phyloP scores from a whole-genome alignment of 1,140 invertebrate genomes.

The Ectropis grisescens region DNA sequence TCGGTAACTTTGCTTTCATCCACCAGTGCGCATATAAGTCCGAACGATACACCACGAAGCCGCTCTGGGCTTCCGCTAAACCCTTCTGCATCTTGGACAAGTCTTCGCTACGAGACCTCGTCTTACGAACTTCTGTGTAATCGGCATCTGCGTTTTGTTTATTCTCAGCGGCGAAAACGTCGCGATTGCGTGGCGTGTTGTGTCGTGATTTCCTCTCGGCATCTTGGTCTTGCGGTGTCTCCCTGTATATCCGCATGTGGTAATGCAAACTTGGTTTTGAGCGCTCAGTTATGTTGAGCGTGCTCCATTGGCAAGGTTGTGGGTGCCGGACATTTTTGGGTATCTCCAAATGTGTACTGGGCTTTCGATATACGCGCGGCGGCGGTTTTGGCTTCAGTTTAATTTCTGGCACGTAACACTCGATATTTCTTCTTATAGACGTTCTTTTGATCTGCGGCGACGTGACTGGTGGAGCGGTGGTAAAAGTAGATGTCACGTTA shows the following conservation, averaged over 20 bases:
- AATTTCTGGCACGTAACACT: conserved; percentile 46
- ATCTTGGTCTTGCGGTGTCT: conserved; percentile 26
- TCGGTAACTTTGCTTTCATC: conserved; percentile 87
- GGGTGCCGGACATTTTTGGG: conserved; percentile 61
- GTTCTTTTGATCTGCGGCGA: conserved; percentile 56
- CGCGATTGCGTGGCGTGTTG: conserved; percentile 35
- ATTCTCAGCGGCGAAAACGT: conserved; percentile 29
- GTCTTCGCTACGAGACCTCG: conserved; percentile 62
- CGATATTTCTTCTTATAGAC: conserved; percentile 55
- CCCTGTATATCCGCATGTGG: conserved; percentile 63
- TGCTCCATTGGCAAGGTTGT: conserved; percentile 57
- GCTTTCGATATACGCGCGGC: conserved; percentile 55
- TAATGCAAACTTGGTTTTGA: conserved; percentile 63
- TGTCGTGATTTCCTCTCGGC: conserved; percentile 31
- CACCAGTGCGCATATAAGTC: conserved; percentile 93
- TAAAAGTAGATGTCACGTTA: conserved; percentile 58
- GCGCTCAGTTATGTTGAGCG: conserved; percentile 61
- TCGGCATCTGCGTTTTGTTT: conserved; percentile 17
- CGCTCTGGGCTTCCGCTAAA: conserved; percentile 35
- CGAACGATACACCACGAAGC: conserved; percentile 77
- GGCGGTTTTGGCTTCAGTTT: conserved; percentile 52
- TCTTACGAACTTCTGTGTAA: conserved; percentile 26
- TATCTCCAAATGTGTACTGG: conserved; percentile 55
- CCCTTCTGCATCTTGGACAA: conserved; percentile 54
- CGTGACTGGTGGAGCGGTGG: conserved; percentile 35